These are phyloP conservation scores for Amiota mariae DNA, from an alignment of 2,888 invertebrate species.

Conservation along the genomic window DNA sequence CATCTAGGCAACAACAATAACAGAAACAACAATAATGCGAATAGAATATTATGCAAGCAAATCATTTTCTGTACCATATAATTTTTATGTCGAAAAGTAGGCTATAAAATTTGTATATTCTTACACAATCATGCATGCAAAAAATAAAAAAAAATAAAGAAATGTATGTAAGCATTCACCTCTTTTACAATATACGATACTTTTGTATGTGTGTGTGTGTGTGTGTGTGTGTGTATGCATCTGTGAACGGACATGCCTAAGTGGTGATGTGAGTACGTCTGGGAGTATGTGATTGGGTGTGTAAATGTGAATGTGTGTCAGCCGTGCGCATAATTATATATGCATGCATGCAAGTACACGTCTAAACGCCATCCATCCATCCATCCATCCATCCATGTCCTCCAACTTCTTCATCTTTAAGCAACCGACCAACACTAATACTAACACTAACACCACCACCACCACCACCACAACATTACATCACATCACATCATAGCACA, in stretches of 20 bases:
- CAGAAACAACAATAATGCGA: too few species aligned
- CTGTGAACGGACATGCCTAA: neutral
- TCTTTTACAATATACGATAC: slow-evolving; percentile 25
- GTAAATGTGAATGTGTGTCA: slow-evolving; percentile 51
- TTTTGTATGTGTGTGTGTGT: slow-evolving; percentile 8
- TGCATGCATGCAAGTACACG: slow-evolving; percentile 56
- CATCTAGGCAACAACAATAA: too few species aligned
- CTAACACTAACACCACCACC: too few species aligned
- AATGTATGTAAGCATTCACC: slow-evolving; percentile 19
- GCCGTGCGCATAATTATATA: slow-evolving; percentile 62
- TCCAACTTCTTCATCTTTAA: too few species aligned
- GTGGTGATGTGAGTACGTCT: too few species aligned
- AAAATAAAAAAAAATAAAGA: too few species aligned
- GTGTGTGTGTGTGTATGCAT: slow-evolving; percentile 5
- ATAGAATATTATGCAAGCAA: too few species aligned
- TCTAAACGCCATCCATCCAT: slow-evolving; percentile 11
- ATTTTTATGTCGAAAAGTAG: slow-evolving; percentile 51
- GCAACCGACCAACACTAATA: too few species aligned
- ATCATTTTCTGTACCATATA: slow-evolving; percentile 32
- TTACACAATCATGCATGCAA: neutral
- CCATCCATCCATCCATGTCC: too few species aligned
- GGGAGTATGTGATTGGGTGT: neutral
- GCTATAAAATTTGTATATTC: slow-evolving; percentile 55
- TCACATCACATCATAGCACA: too few species aligned
- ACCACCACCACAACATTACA: too few species aligned